A percentile compares a stretch with the other conserved stretches of the same genome.
Evolutionary conservation across 2,888 invertebrate species (phyloP).

Genomic region (Ischnura elegans): DNA sequence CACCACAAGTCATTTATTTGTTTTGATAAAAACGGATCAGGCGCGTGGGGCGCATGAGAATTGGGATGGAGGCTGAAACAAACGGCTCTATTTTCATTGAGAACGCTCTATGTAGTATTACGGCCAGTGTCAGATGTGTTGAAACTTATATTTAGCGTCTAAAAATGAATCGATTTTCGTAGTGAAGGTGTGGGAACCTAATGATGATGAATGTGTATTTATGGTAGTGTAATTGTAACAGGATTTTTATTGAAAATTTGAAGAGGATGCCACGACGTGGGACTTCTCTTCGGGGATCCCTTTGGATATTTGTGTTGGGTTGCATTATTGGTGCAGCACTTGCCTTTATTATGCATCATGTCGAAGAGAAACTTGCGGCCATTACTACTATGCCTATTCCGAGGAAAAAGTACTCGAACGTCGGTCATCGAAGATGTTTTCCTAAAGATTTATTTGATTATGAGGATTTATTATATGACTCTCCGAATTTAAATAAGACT

Average conservation of each 20-base stretch:
- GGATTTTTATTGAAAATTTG: neutral
- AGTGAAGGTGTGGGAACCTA: too few relatives aligned
- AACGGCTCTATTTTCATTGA: too few relatives aligned
- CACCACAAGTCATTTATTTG: too few relatives aligned
- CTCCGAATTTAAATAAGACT: conserved; percentile 70
- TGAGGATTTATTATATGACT: conserved; percentile 32
- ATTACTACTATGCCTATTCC: neutral
- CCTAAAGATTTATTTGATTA: conserved; percentile 19
- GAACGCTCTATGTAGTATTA: too few relatives aligned
- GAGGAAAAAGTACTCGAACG: neutral
- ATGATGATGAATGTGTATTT: too few relatives aligned
- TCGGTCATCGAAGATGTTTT: neutral
- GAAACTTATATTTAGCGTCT: too few relatives aligned
- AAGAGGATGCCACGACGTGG: conserved; percentile 21
- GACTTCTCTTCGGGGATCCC: conserved; percentile 11
- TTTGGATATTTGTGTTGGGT: neutral
- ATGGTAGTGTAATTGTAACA: too few relatives aligned
- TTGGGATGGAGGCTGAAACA: too few relatives aligned
- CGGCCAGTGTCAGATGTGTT: too few relatives aligned
- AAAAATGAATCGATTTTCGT: too few relatives aligned
- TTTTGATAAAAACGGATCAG: too few relatives aligned
- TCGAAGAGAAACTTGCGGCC: conserved; percentile 16
- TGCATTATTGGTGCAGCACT: conserved; percentile 12
- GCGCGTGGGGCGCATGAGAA: too few relatives aligned
- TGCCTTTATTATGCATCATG: conserved; percentile 35